Percentiles rank a stretch among this genome's conserved stretches.
These are phyloP conservation scores for Volucella zonaria DNA, from an alignment of 2,888 invertebrate genomes.

Conservation along the genomic window DNA sequence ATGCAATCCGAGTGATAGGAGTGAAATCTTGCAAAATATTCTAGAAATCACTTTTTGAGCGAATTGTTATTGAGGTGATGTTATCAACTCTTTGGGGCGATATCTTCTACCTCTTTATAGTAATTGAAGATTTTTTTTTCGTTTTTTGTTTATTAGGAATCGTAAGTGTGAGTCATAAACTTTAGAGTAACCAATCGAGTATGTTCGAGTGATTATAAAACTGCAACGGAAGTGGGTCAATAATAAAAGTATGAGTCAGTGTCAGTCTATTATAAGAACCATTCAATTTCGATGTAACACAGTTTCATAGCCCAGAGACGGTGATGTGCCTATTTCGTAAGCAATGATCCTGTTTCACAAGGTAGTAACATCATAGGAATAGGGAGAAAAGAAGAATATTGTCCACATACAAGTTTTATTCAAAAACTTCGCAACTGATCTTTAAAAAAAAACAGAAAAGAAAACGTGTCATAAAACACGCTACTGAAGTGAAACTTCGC, in stretches of 20 bases:
- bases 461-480: too few species aligned
- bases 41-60: background rate
- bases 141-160: slow-evolving; percentile 28
- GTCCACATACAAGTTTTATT: too few species aligned
- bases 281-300: background rate
- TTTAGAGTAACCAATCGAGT: background rate
- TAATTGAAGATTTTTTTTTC: background rate
- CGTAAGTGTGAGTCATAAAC: slow-evolving; percentile 41
- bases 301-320: background rate
- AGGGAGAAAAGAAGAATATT: too few species aligned
- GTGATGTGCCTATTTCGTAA: too few species aligned
- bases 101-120: background rate
- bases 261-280: background rate
- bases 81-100: slow-evolving; percentile 1
- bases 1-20: background rate
- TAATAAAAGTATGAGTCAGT: slow-evolving; percentile 33
- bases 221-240: slow-evolving; percentile 31
- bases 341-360: too few species aligned
- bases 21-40: background rate
- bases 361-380: too few species aligned
- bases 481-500: too few species aligned
- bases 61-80: slow-evolving; percentile 6
- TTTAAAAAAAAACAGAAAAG: too few species aligned
- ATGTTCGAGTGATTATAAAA: background rate
- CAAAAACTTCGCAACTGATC: too few species aligned